These are phyloP conservation scores for Rhegmatorhina hoffmannsi DNA, from an alignment of 2,113 vertebrate species.

Conservation along the genomic window DNA sequence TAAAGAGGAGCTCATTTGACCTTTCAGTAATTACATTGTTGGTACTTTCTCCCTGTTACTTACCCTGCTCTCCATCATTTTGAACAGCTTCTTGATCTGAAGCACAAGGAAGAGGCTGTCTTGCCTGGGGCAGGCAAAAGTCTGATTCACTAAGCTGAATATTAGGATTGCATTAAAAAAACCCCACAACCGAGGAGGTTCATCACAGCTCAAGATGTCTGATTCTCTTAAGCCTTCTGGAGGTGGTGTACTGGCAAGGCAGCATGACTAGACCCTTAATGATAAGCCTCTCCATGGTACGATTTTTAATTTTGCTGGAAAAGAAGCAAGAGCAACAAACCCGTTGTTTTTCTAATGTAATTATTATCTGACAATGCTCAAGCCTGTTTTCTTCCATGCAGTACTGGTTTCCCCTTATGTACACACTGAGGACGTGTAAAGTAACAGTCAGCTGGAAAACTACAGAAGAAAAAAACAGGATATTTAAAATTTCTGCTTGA, in stretches of 20 bases:
- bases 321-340: not conserved
- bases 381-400: not conserved
- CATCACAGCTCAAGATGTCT: conserved; percentile 10
- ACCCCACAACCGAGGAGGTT: not conserved
- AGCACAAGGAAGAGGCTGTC: not conserved
- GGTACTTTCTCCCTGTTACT: conserved; percentile 21
- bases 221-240: not conserved
- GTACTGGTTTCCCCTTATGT: not conserved
- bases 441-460: not conserved
- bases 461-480: too few relatives aligned
- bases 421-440: not conserved
- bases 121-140: conserved; percentile 48
- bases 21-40: conserved; percentile 44
- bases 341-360: not conserved
- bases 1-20: not conserved
- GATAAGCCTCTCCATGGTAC: not conserved
- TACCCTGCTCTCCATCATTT: not conserved
- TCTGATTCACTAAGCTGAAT: conserved; percentile 26
- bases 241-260: not conserved
- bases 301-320: not conserved
- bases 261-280: not conserved
- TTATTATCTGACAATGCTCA: not conserved
- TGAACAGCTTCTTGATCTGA: not conserved
- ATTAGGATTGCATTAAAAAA: not conserved
- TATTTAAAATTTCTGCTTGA: not conserved